Base-by-base conservation (phyloP, 2,797 vertebrate species). In the Chrosomus eos region DNA sequence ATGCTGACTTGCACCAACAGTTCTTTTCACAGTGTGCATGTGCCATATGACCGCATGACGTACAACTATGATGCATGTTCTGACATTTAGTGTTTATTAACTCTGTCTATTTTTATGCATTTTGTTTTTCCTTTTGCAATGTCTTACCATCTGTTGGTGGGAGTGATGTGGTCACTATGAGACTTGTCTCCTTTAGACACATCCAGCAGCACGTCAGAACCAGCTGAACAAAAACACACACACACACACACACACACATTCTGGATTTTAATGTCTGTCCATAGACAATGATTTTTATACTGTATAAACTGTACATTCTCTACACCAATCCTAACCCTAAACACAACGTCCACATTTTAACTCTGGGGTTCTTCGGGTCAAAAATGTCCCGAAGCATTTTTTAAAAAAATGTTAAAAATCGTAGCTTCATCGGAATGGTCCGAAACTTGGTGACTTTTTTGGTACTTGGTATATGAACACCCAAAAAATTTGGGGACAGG, bases 111-210 rank as follows among this genome's bases (percentile, higher is more conserved):
- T 78, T 43, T 40, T 28, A 53, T 68, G 70, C 23, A 31, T 40
- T 66, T 5, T 28, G 38, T 64, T 40, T 48, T 86, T 70, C 26
- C 33, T 79, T 73, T 75, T 51, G 38, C 13, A 73, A 48, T 81
- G 60, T 82, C 91, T 92, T 86, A 95, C 94, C 93, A 93, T 70
- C 89, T 88, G 70, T 91, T 91, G 68, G 91, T 91, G 0, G 86
- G 88, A 3, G 89, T 89, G 23, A 87, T 73, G 26, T 93, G 87
- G 70, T 91, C 93, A 85, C n/a, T 78, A 23, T 88, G 93, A 11
- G 91, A 26, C 72, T 81, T 90, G 51, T 94, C 94, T 62, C 92
- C 93, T 77, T 91, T 92, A 0, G 90, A 91, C 2, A 86, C 62
- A 81, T 95, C 93, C 31, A 95, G 87, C 53, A 90, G 89, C 38